These are phyloP conservation scores for Margarornis squamiger DNA, from an alignment of 2,797 vertebrate species.

Conservation along the genomic window DNA sequence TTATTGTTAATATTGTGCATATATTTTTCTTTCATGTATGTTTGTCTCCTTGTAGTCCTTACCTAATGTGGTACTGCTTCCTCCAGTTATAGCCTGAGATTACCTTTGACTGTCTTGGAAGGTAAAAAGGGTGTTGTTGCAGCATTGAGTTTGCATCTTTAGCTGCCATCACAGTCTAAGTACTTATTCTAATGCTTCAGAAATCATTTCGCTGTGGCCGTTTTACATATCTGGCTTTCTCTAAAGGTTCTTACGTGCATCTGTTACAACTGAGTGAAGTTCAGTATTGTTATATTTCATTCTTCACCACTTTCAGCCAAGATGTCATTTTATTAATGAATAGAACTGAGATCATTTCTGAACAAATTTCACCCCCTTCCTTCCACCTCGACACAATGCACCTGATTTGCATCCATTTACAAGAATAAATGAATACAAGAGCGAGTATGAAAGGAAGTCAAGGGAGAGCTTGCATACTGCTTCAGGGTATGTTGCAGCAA, in stretches of 20 bases:
- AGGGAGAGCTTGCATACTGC: constrained; percentile 64
- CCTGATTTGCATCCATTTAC: constrained; percentile 83
- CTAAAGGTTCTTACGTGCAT: constrained; percentile 51
- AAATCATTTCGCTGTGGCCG: constrained; percentile 59
- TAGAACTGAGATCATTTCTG: constrained; percentile 80
- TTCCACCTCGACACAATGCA: constrained; percentile 75
- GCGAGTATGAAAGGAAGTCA: constrained; percentile 73
- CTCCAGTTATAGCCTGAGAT: constrained; percentile 38
- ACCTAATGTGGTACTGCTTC: constrained; percentile 37
- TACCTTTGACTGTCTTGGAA: constrained; percentile 49
- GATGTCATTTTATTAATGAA: constrained; percentile 81
- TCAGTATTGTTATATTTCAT: constrained; percentile 74
- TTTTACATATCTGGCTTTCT: constrained; percentile 70
- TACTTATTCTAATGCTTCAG: constrained; percentile 63
- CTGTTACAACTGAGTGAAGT: constrained; percentile 71
- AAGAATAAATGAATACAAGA: constrained; percentile 76
- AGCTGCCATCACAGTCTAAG: constrained; percentile 40
- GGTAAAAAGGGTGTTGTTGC: constrained; percentile 44
- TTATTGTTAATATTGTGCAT: constrained; percentile 57
- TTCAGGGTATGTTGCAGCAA: constrained; percentile 64
- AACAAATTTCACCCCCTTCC: constrained; percentile 72
- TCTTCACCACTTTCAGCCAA: constrained; percentile 74
- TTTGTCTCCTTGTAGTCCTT: constrained; percentile 39
- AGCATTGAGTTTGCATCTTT: constrained; percentile 50
- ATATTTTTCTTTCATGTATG: constrained; percentile 52